Evolutionary conservation across 2,113 vertebrate genomes (phyloP).

Genomic region (Ciconia boyciana): DNA sequence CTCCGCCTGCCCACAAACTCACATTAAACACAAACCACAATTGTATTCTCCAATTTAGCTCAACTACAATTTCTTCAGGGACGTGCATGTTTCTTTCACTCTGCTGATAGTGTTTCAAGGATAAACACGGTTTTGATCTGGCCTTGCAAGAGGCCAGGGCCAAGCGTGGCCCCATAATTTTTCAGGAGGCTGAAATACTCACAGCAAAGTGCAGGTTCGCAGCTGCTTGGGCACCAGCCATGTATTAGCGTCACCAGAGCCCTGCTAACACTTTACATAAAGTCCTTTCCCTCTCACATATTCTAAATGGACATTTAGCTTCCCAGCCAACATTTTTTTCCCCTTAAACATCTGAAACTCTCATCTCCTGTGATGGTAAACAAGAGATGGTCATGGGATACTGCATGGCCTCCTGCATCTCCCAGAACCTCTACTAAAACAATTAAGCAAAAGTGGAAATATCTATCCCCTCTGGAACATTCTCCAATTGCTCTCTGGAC

Average conservation of each 20-base stretch:
- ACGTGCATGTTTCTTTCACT: not conserved
- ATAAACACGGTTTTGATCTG: not conserved
- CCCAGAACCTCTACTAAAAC: not conserved
- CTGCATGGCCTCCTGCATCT: not conserved
- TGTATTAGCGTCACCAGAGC: not conserved
- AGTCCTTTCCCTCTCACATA: not conserved
- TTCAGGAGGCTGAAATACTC: not conserved
- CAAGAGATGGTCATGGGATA: not conserved
- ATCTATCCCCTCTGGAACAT: not conserved
- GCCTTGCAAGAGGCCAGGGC: not conserved
- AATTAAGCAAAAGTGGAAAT: not conserved
- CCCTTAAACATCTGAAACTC: not conserved
- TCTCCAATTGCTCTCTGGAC: not conserved
- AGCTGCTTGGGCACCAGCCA: not conserved
- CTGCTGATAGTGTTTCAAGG: not conserved
- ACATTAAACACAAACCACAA: not conserved
- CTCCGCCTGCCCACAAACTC: not conserved
- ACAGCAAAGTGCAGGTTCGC: not conserved
- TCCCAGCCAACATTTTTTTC: not conserved
- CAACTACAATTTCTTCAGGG: not conserved
- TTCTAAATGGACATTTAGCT: not conserved
- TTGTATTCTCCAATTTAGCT: not conserved
- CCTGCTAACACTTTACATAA: not conserved
- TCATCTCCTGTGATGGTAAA: not conserved
- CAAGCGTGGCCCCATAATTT: accelerated